A percentile compares a stretch with the other conserved stretches of the same genome.
Conservation (phyloP, 2,113 vertebrate genomes). For the Myocastor coypus region DNA sequence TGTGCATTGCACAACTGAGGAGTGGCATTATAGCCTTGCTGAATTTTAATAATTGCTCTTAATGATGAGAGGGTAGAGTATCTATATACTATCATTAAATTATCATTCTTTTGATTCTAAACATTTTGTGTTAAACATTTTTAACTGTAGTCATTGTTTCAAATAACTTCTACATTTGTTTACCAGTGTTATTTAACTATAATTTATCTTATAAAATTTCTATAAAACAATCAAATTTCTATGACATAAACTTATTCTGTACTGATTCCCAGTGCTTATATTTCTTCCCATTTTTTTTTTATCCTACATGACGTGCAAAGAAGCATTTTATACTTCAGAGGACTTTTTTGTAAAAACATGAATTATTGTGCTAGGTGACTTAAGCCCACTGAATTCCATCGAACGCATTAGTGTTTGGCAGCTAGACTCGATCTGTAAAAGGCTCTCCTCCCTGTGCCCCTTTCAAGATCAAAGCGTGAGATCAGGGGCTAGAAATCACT, state of each 20-base stretch:
- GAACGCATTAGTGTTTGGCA: neutral
- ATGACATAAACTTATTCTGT: neutral
- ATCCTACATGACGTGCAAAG: neutral
- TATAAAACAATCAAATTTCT: neutral
- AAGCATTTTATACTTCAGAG: neutral
- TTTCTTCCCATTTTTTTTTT: conserved; percentile 12
- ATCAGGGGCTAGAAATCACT: neutral
- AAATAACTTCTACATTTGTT: conserved; percentile 17
- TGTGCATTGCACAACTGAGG: neutral
- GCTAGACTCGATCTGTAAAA: neutral
- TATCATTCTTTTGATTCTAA: neutral
- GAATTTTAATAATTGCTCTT: neutral
- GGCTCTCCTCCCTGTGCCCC: neutral
- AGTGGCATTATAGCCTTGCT: neutral
- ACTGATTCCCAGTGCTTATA: neutral
- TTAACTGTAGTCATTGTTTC: neutral
- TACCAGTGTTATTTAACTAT: neutral
- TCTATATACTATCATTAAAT: neutral
- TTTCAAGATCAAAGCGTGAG: conserved; percentile 69
- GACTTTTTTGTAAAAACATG: neutral
- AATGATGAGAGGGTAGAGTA: neutral
- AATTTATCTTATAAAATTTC: neutral
- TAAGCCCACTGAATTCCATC: neutral
- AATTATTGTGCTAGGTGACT: neutral
- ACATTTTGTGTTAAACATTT: conserved; percentile 7